Evolutionary conservation across 2,888 invertebrate species (phyloP), one percentile per base, ranked within the genome.

Genomic region (Blastobasis adustella): DNA sequence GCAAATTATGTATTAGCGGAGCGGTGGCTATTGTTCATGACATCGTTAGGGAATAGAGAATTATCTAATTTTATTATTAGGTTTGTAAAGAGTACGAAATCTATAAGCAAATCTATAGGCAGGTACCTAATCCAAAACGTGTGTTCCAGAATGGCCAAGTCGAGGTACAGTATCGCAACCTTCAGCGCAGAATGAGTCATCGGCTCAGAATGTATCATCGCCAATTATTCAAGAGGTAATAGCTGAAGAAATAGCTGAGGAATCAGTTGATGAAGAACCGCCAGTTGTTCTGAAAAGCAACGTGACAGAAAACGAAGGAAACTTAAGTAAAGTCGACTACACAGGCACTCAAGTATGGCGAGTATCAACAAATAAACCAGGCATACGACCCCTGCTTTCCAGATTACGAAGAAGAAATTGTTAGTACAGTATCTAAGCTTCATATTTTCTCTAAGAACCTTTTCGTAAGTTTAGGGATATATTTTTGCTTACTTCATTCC

Each of bases 301-400:
- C 53, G 51, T 60, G 4, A 58, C 63, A 10, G 68, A 62, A 50
- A 65, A 66, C 47, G 70, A 67, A 51, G 57, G 23, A 23, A 23
- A 23, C 23, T 23, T 55, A n/a, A 56, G 66, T 10, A 84, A 69
- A 65, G 88, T 94, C 45, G 91, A 91, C 49, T 96, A 95, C 73
- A 90, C 91, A 48, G 95, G 95, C 4, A 92, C 93, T 10, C 95
- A 96, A 79, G 77, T 95, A 10, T 94, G 95, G 93, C 91, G 94
- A 68, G 92, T 95, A 45, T 76, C 58, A 1, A 82, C 79, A 4
- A 67, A 89, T 79, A 67, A 90, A 90, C 59, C 87, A 83, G 69
- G 88, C 72, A 68, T 80, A 77, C 67, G 76, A 37, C 63, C 61
- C 5, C 63, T 81, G 37, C 67, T 88, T 45, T 67, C 65, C 37